phyloP scores from a whole-genome alignment of 2,888 invertebrate species.

The Clistopyga incitator region DNA sequence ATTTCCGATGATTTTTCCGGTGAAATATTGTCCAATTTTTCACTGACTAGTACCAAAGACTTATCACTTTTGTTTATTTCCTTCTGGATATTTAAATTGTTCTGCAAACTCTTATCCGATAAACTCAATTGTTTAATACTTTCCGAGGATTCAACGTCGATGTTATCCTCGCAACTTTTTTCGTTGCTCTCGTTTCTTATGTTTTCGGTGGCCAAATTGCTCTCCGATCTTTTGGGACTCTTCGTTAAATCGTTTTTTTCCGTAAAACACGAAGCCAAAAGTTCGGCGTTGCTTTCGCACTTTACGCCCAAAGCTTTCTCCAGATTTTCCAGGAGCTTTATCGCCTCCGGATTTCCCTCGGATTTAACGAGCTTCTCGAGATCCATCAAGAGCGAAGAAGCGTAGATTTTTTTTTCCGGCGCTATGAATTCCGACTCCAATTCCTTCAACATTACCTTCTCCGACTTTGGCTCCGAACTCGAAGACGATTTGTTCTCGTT shows the following conservation, averaged over 20 bases:
- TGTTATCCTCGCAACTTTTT: constrained; percentile 69
- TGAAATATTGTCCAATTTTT: constrained; percentile 47
- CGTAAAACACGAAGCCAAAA: constrained; percentile 72
- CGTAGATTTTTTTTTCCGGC: constrained; percentile 73
- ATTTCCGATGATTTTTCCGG: constrained; percentile 14
- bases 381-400: constrained; percentile 76
- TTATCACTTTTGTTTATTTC: constrained; percentile 69
- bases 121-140: constrained; percentile 56
- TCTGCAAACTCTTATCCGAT: constrained; percentile 47
- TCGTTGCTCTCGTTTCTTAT: constrained; percentile 63
- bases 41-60: constrained; percentile 61
- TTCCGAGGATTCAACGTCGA: constrained; percentile 53
- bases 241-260: constrained; percentile 58
- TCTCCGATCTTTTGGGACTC: constrained; percentile 59
- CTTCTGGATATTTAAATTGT: constrained; percentile 66
- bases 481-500: constrained; percentile 41
- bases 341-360: constrained; percentile 77
- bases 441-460: constrained; percentile 64
- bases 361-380: constrained; percentile 78
- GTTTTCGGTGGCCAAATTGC: constrained; percentile 40
- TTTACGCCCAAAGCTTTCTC: constrained; percentile 78
- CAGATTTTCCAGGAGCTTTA: constrained; percentile 77
- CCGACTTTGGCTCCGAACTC: constrained; percentile 45
- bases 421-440: constrained; percentile 76
- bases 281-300: constrained; percentile 76